These are phyloP conservation scores for Druon quercuslanigerum DNA, from an alignment of 1,140 invertebrate genomes.

Conservation along the genomic window DNA sequence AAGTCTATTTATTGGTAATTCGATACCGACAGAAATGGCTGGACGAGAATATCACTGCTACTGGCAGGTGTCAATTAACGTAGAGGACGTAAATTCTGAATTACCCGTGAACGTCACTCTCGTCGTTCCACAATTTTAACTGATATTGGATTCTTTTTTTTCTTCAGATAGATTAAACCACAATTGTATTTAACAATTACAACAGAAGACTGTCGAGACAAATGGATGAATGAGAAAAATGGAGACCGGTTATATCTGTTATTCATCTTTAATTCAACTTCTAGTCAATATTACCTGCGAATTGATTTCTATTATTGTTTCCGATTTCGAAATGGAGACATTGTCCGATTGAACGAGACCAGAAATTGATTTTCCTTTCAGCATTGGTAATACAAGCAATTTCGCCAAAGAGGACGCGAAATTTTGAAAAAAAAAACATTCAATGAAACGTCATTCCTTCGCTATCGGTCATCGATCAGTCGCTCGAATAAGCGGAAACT, in stretches of 20 bases:
- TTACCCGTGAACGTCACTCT: constrained; percentile 27
- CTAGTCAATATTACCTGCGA: constrained; percentile 17
- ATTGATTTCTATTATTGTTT: constrained; percentile 7
- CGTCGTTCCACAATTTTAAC: constrained; percentile 24
- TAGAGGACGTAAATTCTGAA: constrained; percentile 23
- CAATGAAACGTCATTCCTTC: constrained; percentile 56
- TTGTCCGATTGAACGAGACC: not conserved
- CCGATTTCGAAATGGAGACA: not conserved
- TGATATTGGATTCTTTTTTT: constrained; percentile 12
- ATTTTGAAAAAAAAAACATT: constrained; percentile 46
- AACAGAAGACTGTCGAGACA: constrained; percentile 13
- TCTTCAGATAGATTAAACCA: not conserved
- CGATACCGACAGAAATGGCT: constrained; percentile 25
- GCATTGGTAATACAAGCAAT: not conserved
- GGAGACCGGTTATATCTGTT: not conserved
- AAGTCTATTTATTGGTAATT: constrained; percentile 21
- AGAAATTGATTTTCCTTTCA: constrained; percentile 14
- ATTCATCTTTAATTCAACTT: constrained; percentile 16
- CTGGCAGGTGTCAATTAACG: constrained; percentile 30
- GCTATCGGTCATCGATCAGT: constrained; percentile 56
- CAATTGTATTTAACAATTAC: not conserved
- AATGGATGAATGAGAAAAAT: not conserved
- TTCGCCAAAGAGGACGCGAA: constrained; percentile 8
- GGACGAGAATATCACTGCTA: constrained; percentile 29
- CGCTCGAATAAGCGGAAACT: constrained; percentile 50